These are phyloP conservation scores for Amphimedon queenslandica DNA, from an alignment of 37 sponge, comb jelly and placozoan species.

Conservation along the genomic window DNA sequence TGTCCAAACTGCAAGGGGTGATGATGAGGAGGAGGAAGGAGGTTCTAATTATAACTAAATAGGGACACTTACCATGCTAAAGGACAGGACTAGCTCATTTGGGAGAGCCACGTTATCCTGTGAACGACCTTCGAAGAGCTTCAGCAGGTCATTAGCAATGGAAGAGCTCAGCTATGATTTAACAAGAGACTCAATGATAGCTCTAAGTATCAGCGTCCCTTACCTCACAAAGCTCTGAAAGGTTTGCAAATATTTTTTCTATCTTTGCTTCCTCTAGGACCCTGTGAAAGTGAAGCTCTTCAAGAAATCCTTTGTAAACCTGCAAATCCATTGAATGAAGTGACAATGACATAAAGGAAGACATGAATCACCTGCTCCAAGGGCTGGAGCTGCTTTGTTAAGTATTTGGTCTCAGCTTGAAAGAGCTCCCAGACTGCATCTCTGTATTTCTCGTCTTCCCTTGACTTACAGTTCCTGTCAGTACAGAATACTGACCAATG, in stretches of 20 bases:
- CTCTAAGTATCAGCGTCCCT: not conserved
- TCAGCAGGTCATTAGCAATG: slow-evolving; percentile 27
- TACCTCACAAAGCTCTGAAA: slow-evolving; percentile 49
- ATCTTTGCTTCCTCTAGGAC: slow-evolving; percentile 24
- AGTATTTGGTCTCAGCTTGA: slow-evolving; percentile 41
- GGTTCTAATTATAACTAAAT: not conserved
- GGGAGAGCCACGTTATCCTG: slow-evolving; percentile 10
- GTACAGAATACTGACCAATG: slow-evolving; percentile 39
- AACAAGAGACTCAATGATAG: not conserved
- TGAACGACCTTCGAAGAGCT: slow-evolving; percentile 27
- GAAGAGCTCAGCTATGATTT: slow-evolving; percentile 27
- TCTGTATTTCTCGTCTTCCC: slow-evolving; percentile 11
- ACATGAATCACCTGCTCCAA: slow-evolving; percentile 17
- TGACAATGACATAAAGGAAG: slow-evolving; percentile 5
- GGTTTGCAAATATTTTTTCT: slow-evolving; percentile 50
- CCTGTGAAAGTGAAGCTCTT: slow-evolving; percentile 46
- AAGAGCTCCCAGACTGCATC: slow-evolving; percentile 59
- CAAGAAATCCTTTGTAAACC: slow-evolving; percentile 50
- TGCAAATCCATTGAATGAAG: not conserved
- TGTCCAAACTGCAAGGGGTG: slow-evolving; percentile 46
- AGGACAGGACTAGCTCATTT: slow-evolving; percentile 33
- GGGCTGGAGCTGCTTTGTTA: slow-evolving; percentile 30
- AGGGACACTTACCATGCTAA: slow-evolving; percentile 34
- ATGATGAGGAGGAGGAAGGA: not conserved
- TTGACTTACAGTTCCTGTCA: not conserved